Evolutionary conservation across 1,140 invertebrate species (phyloP).

Genomic region (Lasioglossum albipes): DNA sequence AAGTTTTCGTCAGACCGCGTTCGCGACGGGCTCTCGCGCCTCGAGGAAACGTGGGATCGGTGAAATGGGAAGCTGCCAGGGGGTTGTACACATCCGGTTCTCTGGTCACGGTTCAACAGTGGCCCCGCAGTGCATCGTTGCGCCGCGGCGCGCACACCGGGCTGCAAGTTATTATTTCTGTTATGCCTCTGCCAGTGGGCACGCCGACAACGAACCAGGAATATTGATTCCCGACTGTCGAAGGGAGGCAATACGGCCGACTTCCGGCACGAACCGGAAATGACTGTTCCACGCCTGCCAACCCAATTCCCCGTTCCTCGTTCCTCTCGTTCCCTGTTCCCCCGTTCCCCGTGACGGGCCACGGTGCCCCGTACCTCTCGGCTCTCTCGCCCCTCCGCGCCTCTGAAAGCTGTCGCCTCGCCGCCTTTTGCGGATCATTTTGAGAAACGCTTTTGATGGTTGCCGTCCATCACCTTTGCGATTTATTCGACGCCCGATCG

Average conservation of each 20-base stretch:
- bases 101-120: conserved; percentile 3
- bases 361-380: not conserved
- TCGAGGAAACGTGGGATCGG: too few relatives aligned
- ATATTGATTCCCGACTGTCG: conserved; percentile 64
- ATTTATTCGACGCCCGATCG: not conserved
- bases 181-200: conserved; percentile 20
- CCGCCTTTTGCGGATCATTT: conserved; percentile 16
- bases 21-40: not conserved
- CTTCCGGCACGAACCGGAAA: conserved; percentile 70
- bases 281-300: conserved; percentile 70
- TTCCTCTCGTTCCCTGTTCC: not conserved
- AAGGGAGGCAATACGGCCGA: conserved; percentile 65
- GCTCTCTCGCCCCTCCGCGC: not conserved
- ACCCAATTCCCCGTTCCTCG: conserved; percentile 57
- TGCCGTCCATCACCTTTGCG: too few relatives aligned
- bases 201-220: conserved; percentile 25
- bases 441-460: conserved; percentile 21
- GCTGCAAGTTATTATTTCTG: conserved; percentile 40
- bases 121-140: not conserved
- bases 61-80: conserved; percentile 9
- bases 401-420: conserved; percentile 12
- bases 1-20: too few relatives aligned
- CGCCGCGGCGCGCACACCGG: not conserved
- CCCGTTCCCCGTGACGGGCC: not conserved
- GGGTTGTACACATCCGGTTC: not conserved